Evolutionary conservation across 2,888 invertebrate genomes (phyloP), one percentile per base, ranked within the genome.

Genomic region (Cantharis rufa): DNA sequence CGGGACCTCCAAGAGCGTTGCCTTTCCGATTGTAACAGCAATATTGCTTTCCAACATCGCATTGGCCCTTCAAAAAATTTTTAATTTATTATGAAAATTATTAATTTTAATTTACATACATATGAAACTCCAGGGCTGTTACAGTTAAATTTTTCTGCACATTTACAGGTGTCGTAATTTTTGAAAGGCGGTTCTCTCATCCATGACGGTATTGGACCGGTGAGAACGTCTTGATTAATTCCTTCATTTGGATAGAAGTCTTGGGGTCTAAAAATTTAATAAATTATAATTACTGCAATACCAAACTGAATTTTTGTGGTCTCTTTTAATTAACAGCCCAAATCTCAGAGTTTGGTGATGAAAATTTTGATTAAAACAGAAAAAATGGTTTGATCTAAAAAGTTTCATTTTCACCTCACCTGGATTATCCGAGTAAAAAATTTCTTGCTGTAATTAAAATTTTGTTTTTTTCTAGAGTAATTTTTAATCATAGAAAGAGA

Each of bases 41-140:
- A 78, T 93, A 90, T 80, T 89, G 90, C 84, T 92, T 92, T 10
- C 92, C 92, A 0, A 87, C 87, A 28, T 92, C 92, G 82, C 93
- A 93, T 16, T 90, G 90, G 11, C 91, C 92, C 93, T 93, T n/a
- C 0, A 89, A 13, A 87, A 87, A 16, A 7, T 15, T 64, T 3
- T 28, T 62, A 24, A 13, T 74, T 69, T 1, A 24, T 7, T 21
- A 15, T 2, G 7, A 9, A 21, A 72, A 62, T 48, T 15, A 15
- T 15, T 61, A 61, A 61, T 7, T 48, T 7, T 7, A 48, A 48
- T n/a, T 48, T 2, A 84, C 87, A 86, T 85, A 91, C 91, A 80
- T 91, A 91, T 76, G 90, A 89, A 48, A 91, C 86, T 64, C 90
- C 91, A 4, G 88, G 89, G 9, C 88, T 88, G 62, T 89, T 89